Percentiles rank a stretch among this genome's conserved stretches.
Evolutionary conservation across 2,113 vertebrate species (phyloP).

Genomic region (Himantopus leucocephalus): DNA sequence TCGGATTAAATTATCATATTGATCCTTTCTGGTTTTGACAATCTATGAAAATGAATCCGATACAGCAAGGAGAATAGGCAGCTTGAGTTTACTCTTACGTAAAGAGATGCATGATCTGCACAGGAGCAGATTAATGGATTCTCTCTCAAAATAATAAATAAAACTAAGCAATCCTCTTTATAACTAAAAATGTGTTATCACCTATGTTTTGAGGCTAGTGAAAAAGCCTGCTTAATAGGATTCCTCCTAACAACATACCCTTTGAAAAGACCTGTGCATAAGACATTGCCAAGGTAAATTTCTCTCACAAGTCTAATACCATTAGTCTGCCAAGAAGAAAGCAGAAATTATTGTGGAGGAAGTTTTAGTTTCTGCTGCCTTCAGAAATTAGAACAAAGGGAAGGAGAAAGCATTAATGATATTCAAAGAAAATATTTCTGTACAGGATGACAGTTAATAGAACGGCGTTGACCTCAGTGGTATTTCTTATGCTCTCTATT

Average conservation of each 20-base stretch:
- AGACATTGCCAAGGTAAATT: slow-evolving; percentile 72
- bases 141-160: slow-evolving; percentile 36
- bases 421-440: slow-evolving; percentile 75
- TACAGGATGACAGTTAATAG: slow-evolving; percentile 70
- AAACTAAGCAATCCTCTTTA: slow-evolving; percentile 33
- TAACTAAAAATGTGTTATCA: slow-evolving; percentile 48
- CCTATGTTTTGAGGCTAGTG: slow-evolving; percentile 24
- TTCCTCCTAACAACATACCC: slow-evolving; percentile 61
- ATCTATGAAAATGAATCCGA: slow-evolving; percentile 22
- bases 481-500: slow-evolving; percentile 57
- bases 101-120: not conserved
- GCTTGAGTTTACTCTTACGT: not conserved
- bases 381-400: slow-evolving; percentile 71
- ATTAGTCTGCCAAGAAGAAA: slow-evolving; percentile 67
- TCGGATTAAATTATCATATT: slow-evolving; percentile 56
- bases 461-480: slow-evolving; percentile 47
- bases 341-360: slow-evolving; percentile 70
- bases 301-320: slow-evolving; percentile 59
- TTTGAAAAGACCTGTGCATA: slow-evolving; percentile 43
- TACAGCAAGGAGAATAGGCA: not conserved
- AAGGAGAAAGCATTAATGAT: slow-evolving; percentile 68
- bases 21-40: slow-evolving; percentile 45
- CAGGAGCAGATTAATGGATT: slow-evolving; percentile 27
- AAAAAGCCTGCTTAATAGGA: slow-evolving; percentile 49
- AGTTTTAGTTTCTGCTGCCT: slow-evolving; percentile 68